phyloP scores from a whole-genome alignment of 2,113 vertebrate species.

The Protomyctophum bolini region DNA sequence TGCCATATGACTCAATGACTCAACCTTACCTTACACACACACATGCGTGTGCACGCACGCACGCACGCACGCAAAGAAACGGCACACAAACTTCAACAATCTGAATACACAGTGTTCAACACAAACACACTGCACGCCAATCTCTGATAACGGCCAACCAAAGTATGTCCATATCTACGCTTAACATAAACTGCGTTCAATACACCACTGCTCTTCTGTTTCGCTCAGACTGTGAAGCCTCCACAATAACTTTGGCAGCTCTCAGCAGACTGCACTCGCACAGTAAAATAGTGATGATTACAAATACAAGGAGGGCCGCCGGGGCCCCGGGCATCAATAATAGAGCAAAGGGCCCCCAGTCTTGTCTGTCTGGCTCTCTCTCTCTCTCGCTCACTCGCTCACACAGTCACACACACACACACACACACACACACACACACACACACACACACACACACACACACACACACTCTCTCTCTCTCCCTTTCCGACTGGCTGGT shows the following conservation, averaged over 20 bases:
- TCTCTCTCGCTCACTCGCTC: slow-evolving; percentile 34
- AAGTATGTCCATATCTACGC: slow-evolving; percentile 63
- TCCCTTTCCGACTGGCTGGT: slow-evolving; percentile 48
- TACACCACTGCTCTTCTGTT: slow-evolving; percentile 55
- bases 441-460: neutral
- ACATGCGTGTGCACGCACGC: slow-evolving; percentile 38
- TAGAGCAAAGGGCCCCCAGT: slow-evolving; percentile 79
- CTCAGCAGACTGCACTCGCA: slow-evolving; percentile 73
- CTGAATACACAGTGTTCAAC: too few relatives aligned
- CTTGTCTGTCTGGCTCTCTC: slow-evolving; percentile 59
- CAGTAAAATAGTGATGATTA: slow-evolving; percentile 87
- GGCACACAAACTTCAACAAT: neutral
- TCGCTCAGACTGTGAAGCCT: slow-evolving; percentile 49
- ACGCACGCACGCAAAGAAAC: slow-evolving; percentile 17
- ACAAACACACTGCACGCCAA: slow-evolving; percentile 52
- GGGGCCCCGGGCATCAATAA: slow-evolving; percentile 80
- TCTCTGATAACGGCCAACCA: slow-evolving; percentile 63
- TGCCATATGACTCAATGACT: slow-evolving; percentile 75
- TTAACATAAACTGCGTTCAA: slow-evolving; percentile 58
- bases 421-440: neutral
- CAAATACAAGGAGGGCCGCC: slow-evolving; percentile 81
- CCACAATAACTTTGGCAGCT: slow-evolving; percentile 49
- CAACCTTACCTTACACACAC: slow-evolving; percentile 47
- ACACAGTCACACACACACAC: slow-evolving; percentile 1
- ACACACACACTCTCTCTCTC: neutral